Evolutionary conservation across 2,113 vertebrate genomes (phyloP).

Genomic region (Alethe diademata): DNA sequence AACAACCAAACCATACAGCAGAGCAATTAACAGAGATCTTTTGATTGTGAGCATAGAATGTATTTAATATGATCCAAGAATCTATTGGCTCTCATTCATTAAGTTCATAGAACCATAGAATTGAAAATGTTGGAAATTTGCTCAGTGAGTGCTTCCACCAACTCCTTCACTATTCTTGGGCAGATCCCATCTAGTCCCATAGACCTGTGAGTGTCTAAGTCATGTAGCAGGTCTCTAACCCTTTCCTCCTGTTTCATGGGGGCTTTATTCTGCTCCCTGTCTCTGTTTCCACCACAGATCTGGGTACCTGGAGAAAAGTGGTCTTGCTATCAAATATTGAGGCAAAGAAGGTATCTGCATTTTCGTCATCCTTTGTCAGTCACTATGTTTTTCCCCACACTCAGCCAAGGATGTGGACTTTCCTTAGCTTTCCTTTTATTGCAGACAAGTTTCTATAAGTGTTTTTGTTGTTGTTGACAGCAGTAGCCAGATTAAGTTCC

Average conservation of each 20-base stretch:
- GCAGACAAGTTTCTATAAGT: neutral
- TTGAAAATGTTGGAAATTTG: neutral
- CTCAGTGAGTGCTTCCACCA: neutral
- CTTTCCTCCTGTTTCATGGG: neutral
- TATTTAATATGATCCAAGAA: neutral
- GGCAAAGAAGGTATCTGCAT: neutral
- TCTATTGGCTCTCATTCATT: neutral
- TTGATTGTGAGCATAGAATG: conserved; percentile 4
- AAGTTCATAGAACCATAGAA: neutral
- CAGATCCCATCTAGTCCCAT: too few species aligned
- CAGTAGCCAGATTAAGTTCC: neutral
- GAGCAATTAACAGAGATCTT: conserved; percentile 8
- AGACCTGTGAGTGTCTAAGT: neutral
- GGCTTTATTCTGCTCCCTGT: neutral
- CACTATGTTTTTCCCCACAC: too few species aligned
- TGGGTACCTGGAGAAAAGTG: neutral
- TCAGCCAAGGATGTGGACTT: neutral
- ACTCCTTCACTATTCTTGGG: neutral
- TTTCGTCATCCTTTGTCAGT: neutral
- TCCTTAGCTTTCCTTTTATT: neutral
- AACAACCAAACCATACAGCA: neutral
- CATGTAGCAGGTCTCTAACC: neutral
- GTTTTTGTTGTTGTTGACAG: neutral
- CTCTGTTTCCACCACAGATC: neutral
- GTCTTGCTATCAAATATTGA: neutral